Conservation (phyloP, 2,888 invertebrate species). For the Lithosia quadra region DNA sequence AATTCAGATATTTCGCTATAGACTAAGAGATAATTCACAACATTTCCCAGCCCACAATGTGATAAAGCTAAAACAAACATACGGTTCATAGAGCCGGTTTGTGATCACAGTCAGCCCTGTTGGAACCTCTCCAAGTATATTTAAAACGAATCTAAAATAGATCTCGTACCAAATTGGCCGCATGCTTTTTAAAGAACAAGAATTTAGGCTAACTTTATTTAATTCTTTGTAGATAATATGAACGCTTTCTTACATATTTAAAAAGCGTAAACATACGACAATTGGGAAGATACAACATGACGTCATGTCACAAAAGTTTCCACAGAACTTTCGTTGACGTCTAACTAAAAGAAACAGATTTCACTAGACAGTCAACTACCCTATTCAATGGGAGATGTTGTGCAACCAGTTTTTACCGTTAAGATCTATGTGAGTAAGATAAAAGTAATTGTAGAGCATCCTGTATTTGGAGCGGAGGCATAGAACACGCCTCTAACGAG, state of each 20-base stretch:
- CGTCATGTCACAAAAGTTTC: background rate
- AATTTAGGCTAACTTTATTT: conserved; percentile 49
- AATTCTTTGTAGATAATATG: conserved; percentile 23
- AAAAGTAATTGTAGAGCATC: background rate
- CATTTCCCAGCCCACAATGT: conserved; percentile 10
- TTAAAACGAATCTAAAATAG: conserved; percentile 60
- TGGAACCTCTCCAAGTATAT: conserved; percentile 65
- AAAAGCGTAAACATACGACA: background rate
- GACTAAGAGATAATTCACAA: background rate
- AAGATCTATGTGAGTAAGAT: background rate
- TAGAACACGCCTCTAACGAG: background rate
- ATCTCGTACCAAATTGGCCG: conserved; percentile 46
- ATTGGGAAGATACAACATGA: background rate
- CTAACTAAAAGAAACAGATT: background rate
- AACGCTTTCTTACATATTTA: background rate
- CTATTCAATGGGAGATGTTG: background rate
- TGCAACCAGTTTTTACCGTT: background rate
- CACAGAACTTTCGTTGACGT: background rate
- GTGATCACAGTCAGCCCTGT: conserved; percentile 23
- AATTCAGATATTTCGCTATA: background rate
- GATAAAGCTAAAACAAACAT: conserved; percentile 22
- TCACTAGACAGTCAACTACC: background rate
- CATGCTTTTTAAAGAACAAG: conserved; percentile 44
- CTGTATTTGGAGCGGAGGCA: background rate
- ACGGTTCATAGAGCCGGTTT: conserved; percentile 32